Percentiles rank a stretch among this genome's conserved stretches.
phyloP scores from a whole-genome alignment of 2,113 vertebrate species.

The Strix uralensis region DNA sequence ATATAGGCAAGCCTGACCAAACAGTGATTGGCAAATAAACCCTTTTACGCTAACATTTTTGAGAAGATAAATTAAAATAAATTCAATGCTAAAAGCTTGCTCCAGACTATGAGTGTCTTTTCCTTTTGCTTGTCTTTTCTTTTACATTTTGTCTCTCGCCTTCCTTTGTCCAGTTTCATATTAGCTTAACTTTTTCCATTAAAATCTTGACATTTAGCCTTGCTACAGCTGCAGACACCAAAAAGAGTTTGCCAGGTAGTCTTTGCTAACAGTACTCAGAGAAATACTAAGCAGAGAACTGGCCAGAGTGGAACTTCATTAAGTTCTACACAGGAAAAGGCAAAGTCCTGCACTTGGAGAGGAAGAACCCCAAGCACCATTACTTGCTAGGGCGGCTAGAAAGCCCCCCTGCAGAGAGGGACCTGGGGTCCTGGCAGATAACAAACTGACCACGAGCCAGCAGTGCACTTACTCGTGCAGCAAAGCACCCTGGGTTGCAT shows the following conservation, averaged over 20 bases:
- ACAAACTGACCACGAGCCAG: background rate
- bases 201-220: background rate
- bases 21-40: background rate
- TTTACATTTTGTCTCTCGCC: background rate
- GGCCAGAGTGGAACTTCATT: background rate
- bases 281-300: background rate
- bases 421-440: background rate
- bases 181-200: background rate
- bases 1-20: background rate
- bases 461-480: background rate
- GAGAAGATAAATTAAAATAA: background rate
- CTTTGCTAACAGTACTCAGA: background rate
- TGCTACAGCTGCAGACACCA: background rate
- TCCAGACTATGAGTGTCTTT: background rate
- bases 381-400: rapidly evolving
- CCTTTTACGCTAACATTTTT: background rate
- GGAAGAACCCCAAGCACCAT: background rate
- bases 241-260: background rate
- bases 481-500: background rate
- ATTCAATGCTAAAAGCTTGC: background rate
- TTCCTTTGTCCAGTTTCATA: background rate
- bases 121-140: background rate
- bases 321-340: background rate
- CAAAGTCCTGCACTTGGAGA: background rate
- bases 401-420: background rate